Evolutionary conservation across 2,797 vertebrate species (phyloP).

Genomic region (Astyanax mexicanus): DNA sequence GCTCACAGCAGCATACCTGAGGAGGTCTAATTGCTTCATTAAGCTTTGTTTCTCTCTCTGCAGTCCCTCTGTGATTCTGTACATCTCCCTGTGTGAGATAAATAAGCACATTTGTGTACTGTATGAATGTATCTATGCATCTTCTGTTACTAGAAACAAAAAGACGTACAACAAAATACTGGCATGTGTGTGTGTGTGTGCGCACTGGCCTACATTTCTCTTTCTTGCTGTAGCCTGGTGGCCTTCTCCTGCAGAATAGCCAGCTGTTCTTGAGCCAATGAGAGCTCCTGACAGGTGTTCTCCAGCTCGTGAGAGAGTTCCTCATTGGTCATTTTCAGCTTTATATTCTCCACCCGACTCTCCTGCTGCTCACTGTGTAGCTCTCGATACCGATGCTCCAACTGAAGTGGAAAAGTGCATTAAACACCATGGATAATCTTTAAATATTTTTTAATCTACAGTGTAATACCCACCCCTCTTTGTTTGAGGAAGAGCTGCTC

Average conservation of each 20-base stretch:
- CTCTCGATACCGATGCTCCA: constrained; percentile 85
- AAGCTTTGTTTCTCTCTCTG: constrained; percentile 91
- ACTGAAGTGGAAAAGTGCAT: constrained; percentile 65
- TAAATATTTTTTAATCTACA: neutral
- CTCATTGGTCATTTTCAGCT: constrained; percentile 87
- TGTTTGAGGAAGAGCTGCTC: constrained; percentile 86
- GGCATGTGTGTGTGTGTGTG: neutral
- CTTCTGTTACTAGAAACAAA: neutral
- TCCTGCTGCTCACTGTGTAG: constrained; percentile 87
- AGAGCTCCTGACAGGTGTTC: constrained; percentile 81
- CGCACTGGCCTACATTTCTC: constrained; percentile 85
- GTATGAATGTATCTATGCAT: neutral
- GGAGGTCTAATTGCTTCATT: constrained; percentile 90
- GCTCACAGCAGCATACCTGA: constrained; percentile 79
- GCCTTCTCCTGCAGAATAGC: constrained; percentile 85
- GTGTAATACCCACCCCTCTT: constrained; percentile 75
- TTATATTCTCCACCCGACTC: constrained; percentile 88
- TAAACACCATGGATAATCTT: neutral
- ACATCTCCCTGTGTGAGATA: constrained; percentile 84
- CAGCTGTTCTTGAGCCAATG: constrained; percentile 86
- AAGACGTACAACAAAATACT: too few relatives aligned
- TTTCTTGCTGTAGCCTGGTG: constrained; percentile 83
- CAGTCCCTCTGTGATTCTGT: constrained; percentile 87
- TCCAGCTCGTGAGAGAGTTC: constrained; percentile 86
- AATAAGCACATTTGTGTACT: neutral